phyloP scores from a whole-genome alignment of 2,888 invertebrate genomes.

The Tortrix viridana region DNA sequence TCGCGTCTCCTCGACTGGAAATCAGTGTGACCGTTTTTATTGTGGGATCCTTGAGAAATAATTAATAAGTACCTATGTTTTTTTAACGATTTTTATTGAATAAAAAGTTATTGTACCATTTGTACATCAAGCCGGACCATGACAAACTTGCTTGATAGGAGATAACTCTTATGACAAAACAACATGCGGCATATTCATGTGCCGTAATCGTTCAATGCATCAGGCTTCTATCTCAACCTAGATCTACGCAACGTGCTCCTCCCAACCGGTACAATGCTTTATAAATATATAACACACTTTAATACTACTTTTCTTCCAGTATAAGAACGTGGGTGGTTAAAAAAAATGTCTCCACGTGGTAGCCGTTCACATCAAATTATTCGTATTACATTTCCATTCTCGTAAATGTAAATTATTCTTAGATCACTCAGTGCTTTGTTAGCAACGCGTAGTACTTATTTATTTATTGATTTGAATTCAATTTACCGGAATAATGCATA shows the following conservation, averaged over 20 bases:
- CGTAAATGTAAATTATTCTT: slow-evolving; percentile 11
- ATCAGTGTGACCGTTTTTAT: neutral
- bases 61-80: no score
- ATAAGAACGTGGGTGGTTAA: slow-evolving; percentile 34
- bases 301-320: slow-evolving; percentile 43
- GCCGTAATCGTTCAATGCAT: slow-evolving; percentile 43
- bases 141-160: slow-evolving; percentile 24
- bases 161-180: slow-evolving; percentile 30
- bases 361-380: slow-evolving; percentile 22
- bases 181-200: slow-evolving; percentile 44
- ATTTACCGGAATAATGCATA: slow-evolving; percentile 34
- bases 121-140: slow-evolving; percentile 6
- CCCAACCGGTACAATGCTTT: slow-evolving; percentile 52
- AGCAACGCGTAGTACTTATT: neutral
- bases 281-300: slow-evolving; percentile 61
- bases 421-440: slow-evolving; percentile 4
- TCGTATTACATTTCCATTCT: slow-evolving; percentile 3
- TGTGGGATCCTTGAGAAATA: no score
- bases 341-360: slow-evolving; percentile 32
- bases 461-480: slow-evolving; percentile 32
- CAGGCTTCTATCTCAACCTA: slow-evolving; percentile 47
- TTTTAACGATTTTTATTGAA: no score
- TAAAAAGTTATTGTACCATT: neutral
- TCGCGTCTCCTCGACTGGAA: slow-evolving; percentile 40
- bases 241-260: slow-evolving; percentile 52